A percentile compares a stretch with the other conserved stretches of the same genome.
Evolutionary conservation across 2,113 vertebrate species (phyloP).

Genomic region (Lepidiolamprologus cunningtoni): DNA sequence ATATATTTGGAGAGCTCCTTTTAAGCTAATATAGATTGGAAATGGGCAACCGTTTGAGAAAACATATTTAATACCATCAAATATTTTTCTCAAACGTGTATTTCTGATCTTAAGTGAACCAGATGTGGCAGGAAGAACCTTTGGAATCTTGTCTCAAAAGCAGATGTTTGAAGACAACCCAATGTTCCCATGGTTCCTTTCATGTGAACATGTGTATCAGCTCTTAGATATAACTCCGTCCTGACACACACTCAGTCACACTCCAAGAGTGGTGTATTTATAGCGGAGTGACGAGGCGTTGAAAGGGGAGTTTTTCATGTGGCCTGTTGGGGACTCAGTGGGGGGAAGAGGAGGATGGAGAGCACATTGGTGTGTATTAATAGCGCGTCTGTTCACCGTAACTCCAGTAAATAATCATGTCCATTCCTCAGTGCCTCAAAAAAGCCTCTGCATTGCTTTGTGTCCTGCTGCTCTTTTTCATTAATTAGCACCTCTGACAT

Average conservation of each 20-base stretch:
- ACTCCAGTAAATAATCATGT: conserved; percentile 25
- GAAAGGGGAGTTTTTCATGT: conserved; percentile 71
- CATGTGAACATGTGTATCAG: conserved; percentile 16
- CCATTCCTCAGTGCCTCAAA: background rate
- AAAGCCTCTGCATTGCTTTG: background rate
- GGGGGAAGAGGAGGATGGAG: conserved; percentile 33
- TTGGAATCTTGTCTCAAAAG: background rate
- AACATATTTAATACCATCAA: background rate
- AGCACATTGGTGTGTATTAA: conserved; percentile 55
- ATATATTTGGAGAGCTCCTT: background rate
- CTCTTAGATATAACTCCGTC: conserved; percentile 1
- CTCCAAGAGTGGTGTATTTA: conserved; percentile 58
- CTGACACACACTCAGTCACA: conserved; percentile 26
- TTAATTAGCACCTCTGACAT: background rate
- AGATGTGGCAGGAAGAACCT: background rate
- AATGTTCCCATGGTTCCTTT: background rate
- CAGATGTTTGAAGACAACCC: background rate
- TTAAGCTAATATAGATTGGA: background rate
- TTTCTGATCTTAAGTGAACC: background rate
- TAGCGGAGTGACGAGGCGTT: conserved; percentile 62
- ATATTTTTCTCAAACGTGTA: background rate
- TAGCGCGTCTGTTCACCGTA: conserved; percentile 57
- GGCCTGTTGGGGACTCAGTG: conserved; percentile 46
- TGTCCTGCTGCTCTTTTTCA: background rate
- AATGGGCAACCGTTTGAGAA: background rate